Evolutionary conservation across 1,140 invertebrate genomes (phyloP).

Genomic region (Samia ricini): DNA sequence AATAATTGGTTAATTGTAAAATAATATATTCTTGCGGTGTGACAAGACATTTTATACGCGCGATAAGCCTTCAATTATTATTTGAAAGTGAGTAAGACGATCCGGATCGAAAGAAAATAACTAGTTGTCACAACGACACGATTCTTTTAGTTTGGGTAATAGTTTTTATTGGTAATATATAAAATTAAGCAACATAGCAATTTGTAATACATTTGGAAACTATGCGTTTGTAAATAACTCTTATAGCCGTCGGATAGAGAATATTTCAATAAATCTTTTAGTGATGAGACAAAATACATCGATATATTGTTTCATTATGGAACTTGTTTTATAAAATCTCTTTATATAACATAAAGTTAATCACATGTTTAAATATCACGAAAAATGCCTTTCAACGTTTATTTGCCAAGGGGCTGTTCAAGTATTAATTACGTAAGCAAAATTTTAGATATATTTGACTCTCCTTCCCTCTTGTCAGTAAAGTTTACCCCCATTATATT

Average conservation of each 20-base stretch:
- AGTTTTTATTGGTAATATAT: conserved; percentile 9
- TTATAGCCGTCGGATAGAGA: neutral
- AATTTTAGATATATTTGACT: too few relatives aligned
- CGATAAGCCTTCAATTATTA: neutral
- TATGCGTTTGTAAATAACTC: conserved; percentile 1
- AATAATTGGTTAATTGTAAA: neutral
- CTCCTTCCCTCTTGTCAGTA: too few relatives aligned
- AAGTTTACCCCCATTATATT: too few relatives aligned
- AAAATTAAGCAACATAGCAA: conserved; percentile 7
- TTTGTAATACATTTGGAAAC: conserved; percentile 12
- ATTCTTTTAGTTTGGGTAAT: conserved; percentile 6
- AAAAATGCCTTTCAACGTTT: too few relatives aligned
- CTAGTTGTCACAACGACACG: neutral
- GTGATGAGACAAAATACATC: neutral
- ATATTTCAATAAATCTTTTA: neutral
- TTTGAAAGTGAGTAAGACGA: neutral
- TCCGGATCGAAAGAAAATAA: conserved; percentile 4
- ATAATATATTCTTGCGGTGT: neutral
- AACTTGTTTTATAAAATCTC: neutral
- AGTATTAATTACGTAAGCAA: too few relatives aligned
- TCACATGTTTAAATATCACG: too few relatives aligned
- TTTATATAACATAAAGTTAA: too few relatives aligned
- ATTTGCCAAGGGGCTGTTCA: too few relatives aligned
- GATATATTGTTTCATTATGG: neutral
- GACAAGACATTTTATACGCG: neutral